A percentile compares a stretch with the other conserved stretches of the same genome.
phyloP scores from a whole-genome alignment of 2,113 vertebrate species.

The Microtus oregoni region DNA sequence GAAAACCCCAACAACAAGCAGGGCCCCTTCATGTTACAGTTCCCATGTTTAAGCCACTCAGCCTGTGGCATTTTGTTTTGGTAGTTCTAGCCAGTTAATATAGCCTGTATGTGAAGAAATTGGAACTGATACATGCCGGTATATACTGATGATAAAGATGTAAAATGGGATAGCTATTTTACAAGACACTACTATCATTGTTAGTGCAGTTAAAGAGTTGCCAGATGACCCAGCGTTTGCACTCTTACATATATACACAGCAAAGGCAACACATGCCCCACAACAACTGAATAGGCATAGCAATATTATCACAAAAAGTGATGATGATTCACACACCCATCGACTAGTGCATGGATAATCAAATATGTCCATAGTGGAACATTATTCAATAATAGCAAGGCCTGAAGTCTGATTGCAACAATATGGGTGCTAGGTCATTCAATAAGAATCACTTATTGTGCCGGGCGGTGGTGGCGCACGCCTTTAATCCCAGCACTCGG shows the following conservation, averaged over 20 bases:
- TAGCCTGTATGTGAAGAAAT: not conserved
- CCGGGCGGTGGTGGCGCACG: no score
- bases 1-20: no score
- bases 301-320: not conserved
- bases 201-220: not conserved
- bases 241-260: not conserved
- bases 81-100: constrained; percentile 5
- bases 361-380: not conserved
- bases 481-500: no score
- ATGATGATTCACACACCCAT: not conserved
- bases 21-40: no score
- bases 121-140: not conserved
- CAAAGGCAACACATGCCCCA: not conserved
- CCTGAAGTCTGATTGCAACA: constrained; percentile 1
- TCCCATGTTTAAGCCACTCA: not conserved
- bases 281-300: not conserved
- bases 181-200: not conserved
- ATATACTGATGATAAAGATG: not conserved
- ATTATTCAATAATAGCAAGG: not conserved
- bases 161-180: not conserved
- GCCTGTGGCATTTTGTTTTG: constrained; percentile 40
- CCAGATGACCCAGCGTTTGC: not conserved
- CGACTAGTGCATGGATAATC: not conserved
- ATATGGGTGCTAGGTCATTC: not conserved
- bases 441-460: not conserved